Base-by-base conservation (phyloP, 2,888 invertebrate genomes). In the Cataglyphis livida region DNA sequence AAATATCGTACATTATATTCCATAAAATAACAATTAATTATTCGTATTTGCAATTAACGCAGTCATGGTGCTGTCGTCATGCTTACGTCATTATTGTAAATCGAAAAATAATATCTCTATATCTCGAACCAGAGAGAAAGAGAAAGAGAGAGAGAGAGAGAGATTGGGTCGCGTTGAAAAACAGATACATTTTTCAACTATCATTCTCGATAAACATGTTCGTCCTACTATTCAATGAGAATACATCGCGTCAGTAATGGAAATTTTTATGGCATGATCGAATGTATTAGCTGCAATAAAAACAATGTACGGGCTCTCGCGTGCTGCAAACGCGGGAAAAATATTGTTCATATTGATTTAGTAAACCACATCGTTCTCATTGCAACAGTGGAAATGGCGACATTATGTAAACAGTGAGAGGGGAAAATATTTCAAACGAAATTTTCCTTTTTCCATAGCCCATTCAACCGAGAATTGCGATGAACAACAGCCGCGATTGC, bases 321-420 rank as follows among this genome's bases (percentile, higher is more conserved):
- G 32, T 18, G 70, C 78, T 38, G 38, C 21, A 59, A 78, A 59
- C 57, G 68, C 18, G 44, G 44, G 59, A 65, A 81, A 79, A 81
- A 79, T 81, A 81, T 81, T 81, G 76, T 81, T 81, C 21, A 61
- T 81, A 81, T 81, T 79, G 78, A 81, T 81, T 81, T 78, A 79
- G 62, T 81, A 64, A 79, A 81, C n/a, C n/a, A 71, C 25, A 38
- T 48, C 35, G 15, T 35, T 28, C 28, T 32, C 62, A 62, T 28
- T 51, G 48, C 28, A 12, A 21, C n/a, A 10, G 54, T 57, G 10
- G 21, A 68, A 35, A 18, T 41, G 65, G 38, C 78, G 38, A 18
- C n/a, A 35, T n/a, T 4, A 41, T 28, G n/a, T 28, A 21, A 41
- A 28, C 12, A 15, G 41, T 15, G 21, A 71, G 7, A 38, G 32